Conservation (phyloP, 2,113 vertebrate genomes). For the Cryptotis parvus region DNA sequence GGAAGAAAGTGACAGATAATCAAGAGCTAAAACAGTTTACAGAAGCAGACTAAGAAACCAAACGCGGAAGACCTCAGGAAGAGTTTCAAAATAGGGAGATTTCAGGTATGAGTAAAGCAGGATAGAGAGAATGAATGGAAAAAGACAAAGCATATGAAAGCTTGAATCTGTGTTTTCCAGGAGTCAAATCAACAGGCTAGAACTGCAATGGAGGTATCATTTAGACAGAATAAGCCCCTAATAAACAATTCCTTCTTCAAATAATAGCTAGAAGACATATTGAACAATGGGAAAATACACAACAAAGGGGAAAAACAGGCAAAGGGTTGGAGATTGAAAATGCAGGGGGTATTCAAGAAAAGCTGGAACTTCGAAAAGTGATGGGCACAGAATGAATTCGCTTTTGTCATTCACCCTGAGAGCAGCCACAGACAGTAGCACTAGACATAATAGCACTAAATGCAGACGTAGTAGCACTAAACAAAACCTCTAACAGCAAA, state of each 20-base stretch:
- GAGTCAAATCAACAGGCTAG: background rate
- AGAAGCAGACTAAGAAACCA: slow-evolving; percentile 23
- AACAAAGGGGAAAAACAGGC: background rate
- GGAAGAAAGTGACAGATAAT: background rate
- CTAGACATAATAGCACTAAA: too few relatives aligned
- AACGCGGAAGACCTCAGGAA: background rate
- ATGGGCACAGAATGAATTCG: background rate
- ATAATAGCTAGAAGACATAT: too few relatives aligned
- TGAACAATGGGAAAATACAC: background rate
- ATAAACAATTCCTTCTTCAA: too few relatives aligned
- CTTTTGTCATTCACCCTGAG: background rate
- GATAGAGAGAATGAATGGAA: background rate
- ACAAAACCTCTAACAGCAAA: background rate
- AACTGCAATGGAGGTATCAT: background rate
- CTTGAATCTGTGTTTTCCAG: background rate
- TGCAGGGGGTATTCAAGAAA: background rate
- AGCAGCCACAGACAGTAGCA: background rate
- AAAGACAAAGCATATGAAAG: background rate
- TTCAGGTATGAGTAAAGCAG: slow-evolving; percentile 19
- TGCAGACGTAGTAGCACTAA: too few relatives aligned
- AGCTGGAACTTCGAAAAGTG: background rate
- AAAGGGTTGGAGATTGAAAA: background rate
- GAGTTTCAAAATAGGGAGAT: slow-evolving; percentile 17
- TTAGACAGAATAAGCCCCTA: too few relatives aligned
- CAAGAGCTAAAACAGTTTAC: slow-evolving; percentile 29